These are phyloP conservation scores for Lithobates pipiens DNA, from an alignment of 2,797 vertebrate genomes.

Conservation along the genomic window DNA sequence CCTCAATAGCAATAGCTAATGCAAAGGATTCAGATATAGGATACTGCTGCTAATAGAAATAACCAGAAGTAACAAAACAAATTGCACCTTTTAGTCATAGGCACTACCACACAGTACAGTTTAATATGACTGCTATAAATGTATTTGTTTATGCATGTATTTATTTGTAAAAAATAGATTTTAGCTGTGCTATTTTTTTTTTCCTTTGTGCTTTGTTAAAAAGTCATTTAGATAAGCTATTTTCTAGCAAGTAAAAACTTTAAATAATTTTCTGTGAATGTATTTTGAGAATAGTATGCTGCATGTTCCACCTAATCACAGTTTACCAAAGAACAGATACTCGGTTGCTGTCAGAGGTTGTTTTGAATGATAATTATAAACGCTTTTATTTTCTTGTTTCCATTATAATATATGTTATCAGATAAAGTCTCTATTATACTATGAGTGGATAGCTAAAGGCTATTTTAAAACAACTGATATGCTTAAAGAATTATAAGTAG, in stretches of 20 bases:
- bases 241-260: background rate
- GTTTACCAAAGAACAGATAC: constrained; percentile 62
- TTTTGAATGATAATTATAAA: constrained; percentile 59
- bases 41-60: background rate
- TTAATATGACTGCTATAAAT: background rate
- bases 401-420: background rate
- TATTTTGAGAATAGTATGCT: constrained; percentile 44
- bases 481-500: background rate
- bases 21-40: background rate
- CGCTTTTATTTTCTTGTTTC: constrained; percentile 8
- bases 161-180: background rate
- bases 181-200: background rate
- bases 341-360: constrained; percentile 63
- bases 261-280: background rate
- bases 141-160: background rate
- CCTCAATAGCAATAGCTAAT: background rate
- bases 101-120: background rate
- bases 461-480: background rate
- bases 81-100: background rate
- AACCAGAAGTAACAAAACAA: background rate
- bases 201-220: background rate
- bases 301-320: constrained; percentile 70
- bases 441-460: constrained; percentile 1
- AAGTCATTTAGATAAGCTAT: background rate
- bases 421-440: constrained; percentile 1